Evolutionary conservation across 2,797 vertebrate species (phyloP).

Genomic region (Mormyrus hasselquistii): DNA sequence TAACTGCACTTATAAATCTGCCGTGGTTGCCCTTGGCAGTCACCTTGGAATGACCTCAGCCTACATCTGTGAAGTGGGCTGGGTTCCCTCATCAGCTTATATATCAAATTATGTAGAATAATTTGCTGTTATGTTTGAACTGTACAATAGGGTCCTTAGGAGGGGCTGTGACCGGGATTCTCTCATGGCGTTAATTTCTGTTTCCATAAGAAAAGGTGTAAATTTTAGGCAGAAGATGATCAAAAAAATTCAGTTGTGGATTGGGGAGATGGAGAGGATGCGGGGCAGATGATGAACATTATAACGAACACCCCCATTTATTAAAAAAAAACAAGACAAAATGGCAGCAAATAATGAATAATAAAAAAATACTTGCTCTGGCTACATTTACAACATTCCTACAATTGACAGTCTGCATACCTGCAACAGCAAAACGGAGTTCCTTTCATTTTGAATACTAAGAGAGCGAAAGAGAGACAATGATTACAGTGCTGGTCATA

Average conservation of each 20-base stretch:
- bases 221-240: not conserved
- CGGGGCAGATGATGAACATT: not conserved
- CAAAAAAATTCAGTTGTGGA: not conserved
- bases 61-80: not conserved
- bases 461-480: constrained; percentile 57
- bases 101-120: constrained; percentile 11
- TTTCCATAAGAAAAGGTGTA: constrained; percentile 4
- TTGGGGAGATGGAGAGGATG: not conserved
- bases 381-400: constrained; percentile 45
- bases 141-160: constrained; percentile 13
- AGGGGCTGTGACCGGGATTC: constrained; percentile 1
- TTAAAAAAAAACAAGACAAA: constrained; percentile 23
- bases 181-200: not conserved
- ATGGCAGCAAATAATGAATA: constrained; percentile 30
- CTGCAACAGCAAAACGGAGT: constrained; percentile 60
- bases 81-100: not conserved
- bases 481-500: constrained; percentile 44
- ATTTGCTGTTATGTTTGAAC: constrained; percentile 41
- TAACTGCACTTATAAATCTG: constrained; percentile 45
- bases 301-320: not conserved
- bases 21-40: constrained; percentile 43
- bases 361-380: constrained; percentile 9
- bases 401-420: constrained; percentile 53
- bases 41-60: constrained; percentile 53
- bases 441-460: constrained; percentile 69